Evolutionary conservation across 2,113 vertebrate species (phyloP), one percentile per base, ranked within the genome.

Genomic region (Coturnix japonica): DNA sequence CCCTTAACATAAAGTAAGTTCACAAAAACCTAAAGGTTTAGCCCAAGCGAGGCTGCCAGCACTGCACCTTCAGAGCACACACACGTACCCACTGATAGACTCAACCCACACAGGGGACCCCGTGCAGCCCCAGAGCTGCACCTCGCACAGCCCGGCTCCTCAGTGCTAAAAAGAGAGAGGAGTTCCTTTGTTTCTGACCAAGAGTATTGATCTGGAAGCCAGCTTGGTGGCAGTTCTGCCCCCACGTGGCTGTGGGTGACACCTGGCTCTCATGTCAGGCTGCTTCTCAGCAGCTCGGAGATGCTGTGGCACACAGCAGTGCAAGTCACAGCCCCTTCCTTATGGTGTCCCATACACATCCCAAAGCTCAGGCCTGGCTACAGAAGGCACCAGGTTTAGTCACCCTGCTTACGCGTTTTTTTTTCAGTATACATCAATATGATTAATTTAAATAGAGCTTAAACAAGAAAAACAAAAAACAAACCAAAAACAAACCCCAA

Each of bases 361-460:
- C 54, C 79, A 84, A 80, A 81, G 85, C 81, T 94, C 87, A 95
- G 89, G 94, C 31, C 59, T 4, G 73, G 90, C 92, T 80, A 47
- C 30, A 66, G 47, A 90, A 95, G 77, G 79, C 75, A 95, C 53
- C 72, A 83, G 74, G 92, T 78, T 66, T 74, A 46, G 44, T 81
- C 84, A 89, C 54, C 94, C 89, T 94, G n/a, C 51, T 77, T 67
- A 82, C 10, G 63, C 87, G 60, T 71, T 61, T n/a, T 61, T n/a
- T 26, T 66, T 93, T 95, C 61, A 81, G 64, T 82, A 65, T 72
- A 64, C 39, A 14, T 63, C 33, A 81, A 0, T 56, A 91, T 91
- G 86, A 89, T 61, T 91, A 92, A 93, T 94, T 85, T 28, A 21
- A 69, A 53, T 87, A 73, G 89, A 95, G 81, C 69, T 92, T 28